Evolutionary conservation across 2,113 vertebrate genomes (phyloP).

Genomic region (Corythaixoides concolor): DNA sequence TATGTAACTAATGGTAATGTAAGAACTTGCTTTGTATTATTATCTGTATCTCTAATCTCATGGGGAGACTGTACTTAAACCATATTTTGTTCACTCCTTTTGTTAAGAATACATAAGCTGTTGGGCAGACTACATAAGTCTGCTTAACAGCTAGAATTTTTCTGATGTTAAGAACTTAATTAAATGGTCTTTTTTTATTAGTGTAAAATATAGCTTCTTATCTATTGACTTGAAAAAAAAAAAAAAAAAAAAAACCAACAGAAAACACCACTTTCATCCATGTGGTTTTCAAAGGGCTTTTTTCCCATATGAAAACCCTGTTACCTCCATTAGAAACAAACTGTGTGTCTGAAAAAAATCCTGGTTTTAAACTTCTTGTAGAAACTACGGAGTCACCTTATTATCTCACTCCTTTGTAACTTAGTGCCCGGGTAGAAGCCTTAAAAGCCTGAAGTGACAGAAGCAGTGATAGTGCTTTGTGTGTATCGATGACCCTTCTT

Average conservation of each 20-base stretch:
- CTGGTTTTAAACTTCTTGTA: neutral
- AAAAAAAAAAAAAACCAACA: neutral
- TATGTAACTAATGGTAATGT: neutral
- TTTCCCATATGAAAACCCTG: neutral
- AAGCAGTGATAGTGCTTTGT: neutral
- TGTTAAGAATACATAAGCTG: neutral
- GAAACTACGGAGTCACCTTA: neutral
- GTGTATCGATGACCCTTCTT: neutral
- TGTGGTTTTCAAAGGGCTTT: neutral
- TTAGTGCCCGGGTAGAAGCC: neutral
- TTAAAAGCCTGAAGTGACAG: neutral
- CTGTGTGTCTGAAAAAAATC: neutral
- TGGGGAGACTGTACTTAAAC: neutral
- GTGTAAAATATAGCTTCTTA: neutral
- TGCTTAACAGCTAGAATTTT: neutral
- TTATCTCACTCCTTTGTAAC: neutral
- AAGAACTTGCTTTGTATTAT: neutral
- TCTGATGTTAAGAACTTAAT: neutral
- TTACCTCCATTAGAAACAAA: neutral
- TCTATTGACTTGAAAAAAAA: neutral
- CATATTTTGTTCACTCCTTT: neutral
- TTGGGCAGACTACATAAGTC: neutral
- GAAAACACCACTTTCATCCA: fast-evolving
- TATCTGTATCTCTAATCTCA: neutral
- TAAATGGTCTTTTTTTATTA: neutral